Evolutionary conservation across 2,797 vertebrate species (phyloP), one percentile per base, ranked within the genome.

Genomic region (Acanthopagrus latus): DNA sequence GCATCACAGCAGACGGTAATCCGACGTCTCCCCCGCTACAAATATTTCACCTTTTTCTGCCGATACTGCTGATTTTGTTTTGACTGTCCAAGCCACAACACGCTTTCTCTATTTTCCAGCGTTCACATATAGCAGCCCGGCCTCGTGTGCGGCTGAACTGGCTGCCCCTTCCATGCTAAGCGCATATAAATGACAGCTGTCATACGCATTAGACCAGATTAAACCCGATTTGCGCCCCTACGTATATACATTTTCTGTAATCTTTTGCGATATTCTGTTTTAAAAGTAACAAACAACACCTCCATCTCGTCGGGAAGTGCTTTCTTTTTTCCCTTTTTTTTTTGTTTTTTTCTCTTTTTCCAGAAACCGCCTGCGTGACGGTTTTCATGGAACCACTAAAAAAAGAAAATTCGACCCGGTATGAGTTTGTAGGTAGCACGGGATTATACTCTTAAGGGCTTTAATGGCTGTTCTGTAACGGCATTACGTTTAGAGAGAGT

Each of bases 371-470:
- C 76, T 80, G 65, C 38, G 56, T 87, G 79, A 83, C 74, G 76
- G 48, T 85, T 85, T 87, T 90, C 65, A 82, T 84, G 68, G 74
- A 83, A 80, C 70, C 23, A 14, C 68, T 66, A 46, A 68, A 88
- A 33, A 33, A 33, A 33, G 6, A 33, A 33, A 82, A 78, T 71
- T 89, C 48, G 20, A 78, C 78, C 76, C 76, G 71, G 55, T 73
- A 70, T 59, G 71, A 81, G 71, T 89, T 92, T 89, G 83, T 84
- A 86, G 87, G 90, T 91, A 83, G 71, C 54, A 38, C 23, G 7
- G 91, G 92, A 94, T 94, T 92, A 93, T 80, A 89, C 77, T 87
- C 84, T 92, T 88, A 92, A 91, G 20, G 78, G 87, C 84, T 90
- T 92, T 94, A 88, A 92, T 89, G 88, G 86, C 64, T 71, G 57